Conservation (phyloP, 2,113 vertebrate species). For the Cyanoderma ruficeps region DNA sequence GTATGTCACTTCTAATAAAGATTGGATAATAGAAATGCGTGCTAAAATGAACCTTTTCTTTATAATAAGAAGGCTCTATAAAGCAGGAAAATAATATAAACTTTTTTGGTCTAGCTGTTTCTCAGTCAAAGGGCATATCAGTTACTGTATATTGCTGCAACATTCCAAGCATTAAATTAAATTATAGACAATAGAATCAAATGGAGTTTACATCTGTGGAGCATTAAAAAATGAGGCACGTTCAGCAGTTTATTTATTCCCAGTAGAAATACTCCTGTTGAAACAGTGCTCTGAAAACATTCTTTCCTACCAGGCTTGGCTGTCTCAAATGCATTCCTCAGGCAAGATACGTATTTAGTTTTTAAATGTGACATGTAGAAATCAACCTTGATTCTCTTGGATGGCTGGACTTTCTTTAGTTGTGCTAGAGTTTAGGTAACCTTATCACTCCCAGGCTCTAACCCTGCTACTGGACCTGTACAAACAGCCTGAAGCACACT, state of each 20-base stretch:
- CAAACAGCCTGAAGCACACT: slow-evolving; percentile 27
- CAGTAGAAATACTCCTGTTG: slow-evolving; percentile 19
- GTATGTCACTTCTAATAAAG: neutral
- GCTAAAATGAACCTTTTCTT: neutral
- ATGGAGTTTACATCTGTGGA: slow-evolving; percentile 40
- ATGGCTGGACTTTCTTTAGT: neutral
- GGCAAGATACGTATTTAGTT: slow-evolving; percentile 15
- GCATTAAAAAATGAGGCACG: slow-evolving; percentile 22
- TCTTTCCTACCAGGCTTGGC: slow-evolving; percentile 10
- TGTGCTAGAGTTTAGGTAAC: neutral
- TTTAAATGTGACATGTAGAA: slow-evolving; percentile 35
- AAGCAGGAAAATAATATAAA: neutral
- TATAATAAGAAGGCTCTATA: neutral
- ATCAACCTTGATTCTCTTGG: slow-evolving; percentile 24
- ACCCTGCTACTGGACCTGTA: slow-evolving; percentile 20
- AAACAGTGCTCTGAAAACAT: slow-evolving; percentile 43
- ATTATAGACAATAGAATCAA: slow-evolving; percentile 59
- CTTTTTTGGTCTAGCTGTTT: neutral
- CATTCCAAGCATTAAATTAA: slow-evolving; percentile 62
- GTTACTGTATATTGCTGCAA: slow-evolving; percentile 34
- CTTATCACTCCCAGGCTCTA: slow-evolving; percentile 3
- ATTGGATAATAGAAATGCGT: neutral
- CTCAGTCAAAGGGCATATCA: slow-evolving; percentile 39
- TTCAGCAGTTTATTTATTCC: slow-evolving; percentile 46
- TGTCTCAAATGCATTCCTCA: slow-evolving; percentile 38